phyloP scores from a whole-genome alignment of 2,888 invertebrate species.

The Arrhopalites spinosus region DNA sequence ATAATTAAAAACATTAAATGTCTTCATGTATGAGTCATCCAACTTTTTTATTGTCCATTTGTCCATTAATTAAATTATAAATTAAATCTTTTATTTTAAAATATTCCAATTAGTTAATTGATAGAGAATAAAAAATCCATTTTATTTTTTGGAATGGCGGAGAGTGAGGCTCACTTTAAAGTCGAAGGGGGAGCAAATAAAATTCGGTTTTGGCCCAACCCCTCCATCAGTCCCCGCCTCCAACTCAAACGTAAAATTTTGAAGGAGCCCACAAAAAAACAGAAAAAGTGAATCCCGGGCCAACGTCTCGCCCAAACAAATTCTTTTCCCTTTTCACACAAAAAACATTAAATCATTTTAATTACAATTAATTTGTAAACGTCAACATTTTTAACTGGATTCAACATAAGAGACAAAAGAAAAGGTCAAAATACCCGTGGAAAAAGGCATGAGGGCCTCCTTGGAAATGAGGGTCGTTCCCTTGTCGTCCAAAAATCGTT shows the following conservation, averaged over 20 bases:
- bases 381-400: not conserved
- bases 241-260: constrained; percentile 11
- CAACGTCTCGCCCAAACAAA: constrained; percentile 13
- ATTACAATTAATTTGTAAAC: not conserved
- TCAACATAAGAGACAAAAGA: too few species aligned
- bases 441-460: constrained; percentile 13
- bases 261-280: constrained; percentile 2
- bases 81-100: too few species aligned
- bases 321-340: not conserved
- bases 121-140: too few species aligned
- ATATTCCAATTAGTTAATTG: too few species aligned
- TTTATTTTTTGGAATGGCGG: not conserved
- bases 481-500: constrained; percentile 4
- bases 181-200: not conserved
- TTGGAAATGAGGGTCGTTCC: not conserved
- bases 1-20: too few species aligned
- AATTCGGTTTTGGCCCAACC: constrained; percentile 4
- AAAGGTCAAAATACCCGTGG: not conserved
- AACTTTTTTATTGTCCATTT: too few species aligned
- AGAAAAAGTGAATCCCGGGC: constrained; percentile 13
- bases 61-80: too few species aligned
- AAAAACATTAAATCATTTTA: not conserved
- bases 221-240: not conserved
- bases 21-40: too few species aligned
- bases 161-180: constrained; percentile 1